Conservation (phyloP, 2,797 vertebrate species). For the Micrastur ruficollis region DNA sequence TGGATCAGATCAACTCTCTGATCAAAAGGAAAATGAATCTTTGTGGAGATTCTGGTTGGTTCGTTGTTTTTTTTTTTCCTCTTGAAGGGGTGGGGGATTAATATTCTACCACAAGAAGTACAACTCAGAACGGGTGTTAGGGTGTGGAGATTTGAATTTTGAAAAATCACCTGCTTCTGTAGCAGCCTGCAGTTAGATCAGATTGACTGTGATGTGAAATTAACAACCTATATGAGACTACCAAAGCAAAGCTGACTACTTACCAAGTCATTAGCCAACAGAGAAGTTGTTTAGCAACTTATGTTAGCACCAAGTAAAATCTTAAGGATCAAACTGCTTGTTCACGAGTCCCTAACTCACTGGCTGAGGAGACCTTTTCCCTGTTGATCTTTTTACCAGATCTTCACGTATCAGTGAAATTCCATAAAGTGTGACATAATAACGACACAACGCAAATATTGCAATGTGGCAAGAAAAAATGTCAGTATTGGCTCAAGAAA, state of each 20-base stretch:
- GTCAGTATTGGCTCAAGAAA: neutral
- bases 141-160: neutral
- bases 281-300: neutral
- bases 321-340: neutral
- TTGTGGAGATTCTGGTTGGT: neutral
- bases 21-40: neutral
- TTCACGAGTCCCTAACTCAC: neutral
- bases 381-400: neutral
- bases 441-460: neutral
- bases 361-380: neutral
- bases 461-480: neutral
- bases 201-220: neutral
- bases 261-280: neutral
- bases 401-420: neutral
- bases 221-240: neutral
- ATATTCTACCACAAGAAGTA: neutral
- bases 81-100: neutral
- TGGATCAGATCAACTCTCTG: neutral
- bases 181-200: neutral
- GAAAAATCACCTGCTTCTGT: neutral
- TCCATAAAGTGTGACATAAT: neutral
- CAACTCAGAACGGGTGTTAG: neutral
- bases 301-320: neutral
- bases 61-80: neutral
- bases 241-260: neutral